Evolutionary conservation across 2,113 vertebrate species (phyloP), one percentile per base, ranked within the genome.

Genomic region (western clawed frog (Xenopus tropicalis)): DNA sequence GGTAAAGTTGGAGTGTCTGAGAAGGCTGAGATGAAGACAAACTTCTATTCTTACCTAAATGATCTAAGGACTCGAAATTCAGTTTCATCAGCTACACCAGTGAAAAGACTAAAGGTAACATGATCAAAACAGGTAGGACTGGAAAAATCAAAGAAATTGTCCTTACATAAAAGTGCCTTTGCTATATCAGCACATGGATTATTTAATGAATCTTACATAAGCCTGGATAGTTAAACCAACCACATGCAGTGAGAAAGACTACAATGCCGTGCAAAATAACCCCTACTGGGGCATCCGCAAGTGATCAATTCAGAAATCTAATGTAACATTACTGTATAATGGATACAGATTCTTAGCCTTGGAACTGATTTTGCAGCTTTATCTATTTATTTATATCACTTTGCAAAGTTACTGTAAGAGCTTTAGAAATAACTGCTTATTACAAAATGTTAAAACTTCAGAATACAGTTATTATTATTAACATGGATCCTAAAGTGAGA

Each of bases 91-190:
- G 82, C 90, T 81, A 93, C 94, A 23, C 94, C 94, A 74, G 94
- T 88, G 71, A 99, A 99, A 84, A 89, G 93, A 62, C 88, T 96
- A 78, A 98, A 95, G 94, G 97, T 96, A 24, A 4, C 76, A 82
- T 75, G 67, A 74, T 74, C 29, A 37, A 37, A 37, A 37, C 29
- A 37, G 29, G 29, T 37, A 37, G 46, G 3, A 48, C 46, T 11
- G 3, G 46, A 57, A 75, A 69, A 58, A 58, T 68, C 72, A 75
- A 69, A 75, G 72, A 48, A 54, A 59, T 46, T 67, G 24, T 69
- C 64, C 21, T 74, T 74, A 74, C 63, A 74, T 74, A 74, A 67
- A 67, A 74, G 29, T 74, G 42, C 65, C 59, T 74, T 74, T 67
- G 72, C 72, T 17, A 74, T 52, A 69, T 75, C 57, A 69, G 72